Conservation (phyloP, 2,888 invertebrate species). For the Aphidius colemani region DNA sequence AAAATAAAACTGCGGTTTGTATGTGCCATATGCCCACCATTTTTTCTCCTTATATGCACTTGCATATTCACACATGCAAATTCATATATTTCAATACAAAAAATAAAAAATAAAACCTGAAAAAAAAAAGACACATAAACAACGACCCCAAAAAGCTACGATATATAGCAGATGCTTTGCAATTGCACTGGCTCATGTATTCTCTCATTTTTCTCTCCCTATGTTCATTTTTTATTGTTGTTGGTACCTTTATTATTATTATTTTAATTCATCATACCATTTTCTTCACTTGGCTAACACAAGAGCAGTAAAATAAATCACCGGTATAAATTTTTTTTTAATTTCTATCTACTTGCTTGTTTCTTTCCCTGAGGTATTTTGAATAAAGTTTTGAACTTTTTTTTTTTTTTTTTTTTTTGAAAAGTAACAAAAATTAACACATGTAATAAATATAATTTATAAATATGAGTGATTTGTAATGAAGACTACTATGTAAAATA, state of each 20-base stretch:
- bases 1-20: background rate
- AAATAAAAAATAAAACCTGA: too few species aligned
- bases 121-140: slow-evolving; percentile 7
- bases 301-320: too few species aligned
- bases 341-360: too few species aligned
- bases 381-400: background rate
- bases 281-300: too few species aligned
- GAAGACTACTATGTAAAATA: background rate
- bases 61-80: slow-evolving; percentile 18
- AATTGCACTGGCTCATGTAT: slow-evolving; percentile 24
- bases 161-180: slow-evolving; percentile 35
- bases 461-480: too few species aligned
- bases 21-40: slow-evolving; percentile 18
- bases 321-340: too few species aligned
- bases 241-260: slow-evolving; percentile 5
- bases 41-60: slow-evolving; percentile 24
- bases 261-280: too few species aligned
- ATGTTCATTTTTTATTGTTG: slow-evolving; percentile 11
- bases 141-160: slow-evolving; percentile 37
- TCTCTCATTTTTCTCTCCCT: slow-evolving; percentile 4
- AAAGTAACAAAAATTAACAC: background rate
- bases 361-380: background rate
- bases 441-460: too few species aligned
- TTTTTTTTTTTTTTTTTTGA: too few species aligned
- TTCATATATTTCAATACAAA: slow-evolving; percentile 21